These are phyloP conservation scores for Pempheris klunzingeri DNA, from an alignment of 2,797 vertebrate genomes.

Conservation along the genomic window DNA sequence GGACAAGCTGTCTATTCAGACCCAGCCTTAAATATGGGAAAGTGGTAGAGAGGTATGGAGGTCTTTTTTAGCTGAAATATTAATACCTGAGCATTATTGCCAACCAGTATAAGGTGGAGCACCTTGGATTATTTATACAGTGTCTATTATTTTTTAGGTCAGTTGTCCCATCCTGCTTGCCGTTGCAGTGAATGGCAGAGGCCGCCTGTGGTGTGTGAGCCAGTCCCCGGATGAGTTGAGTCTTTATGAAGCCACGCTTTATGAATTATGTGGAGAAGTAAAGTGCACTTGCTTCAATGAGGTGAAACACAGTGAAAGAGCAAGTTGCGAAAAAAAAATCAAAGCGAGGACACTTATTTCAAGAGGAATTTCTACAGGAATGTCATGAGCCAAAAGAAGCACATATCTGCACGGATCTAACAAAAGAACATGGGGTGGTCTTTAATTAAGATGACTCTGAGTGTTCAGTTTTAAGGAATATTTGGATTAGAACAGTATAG, in stretches of 20 bases:
- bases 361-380: background rate
- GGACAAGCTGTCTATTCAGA: slow-evolving; percentile 4
- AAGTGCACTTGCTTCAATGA: slow-evolving; percentile 35
- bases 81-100: slow-evolving; percentile 73
- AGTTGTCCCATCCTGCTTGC: slow-evolving; percentile 52
- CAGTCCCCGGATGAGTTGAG: slow-evolving; percentile 22
- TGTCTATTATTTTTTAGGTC: slow-evolving; percentile 75
- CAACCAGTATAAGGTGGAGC: slow-evolving; percentile 54
- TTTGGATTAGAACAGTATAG: background rate
- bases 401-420: background rate
- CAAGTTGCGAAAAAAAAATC: slow-evolving; percentile 16
- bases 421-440: background rate
- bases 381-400: too few species aligned
- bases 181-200: slow-evolving; percentile 45
- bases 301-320: slow-evolving; percentile 14
- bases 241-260: slow-evolving; percentile 38
- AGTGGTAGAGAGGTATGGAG: slow-evolving; percentile 13
- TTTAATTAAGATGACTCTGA: background rate
- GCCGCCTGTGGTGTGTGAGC: slow-evolving; percentile 24
- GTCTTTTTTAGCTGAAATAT: slow-evolving; percentile 75
- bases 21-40: background rate
- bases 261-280: slow-evolving; percentile 54
- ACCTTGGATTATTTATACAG: slow-evolving; percentile 77
- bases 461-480: background rate
- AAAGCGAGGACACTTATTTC: slow-evolving; percentile 1